These are phyloP conservation scores for Timema podura DNA, from an alignment of 2,888 invertebrate genomes.

Conservation along the genomic window DNA sequence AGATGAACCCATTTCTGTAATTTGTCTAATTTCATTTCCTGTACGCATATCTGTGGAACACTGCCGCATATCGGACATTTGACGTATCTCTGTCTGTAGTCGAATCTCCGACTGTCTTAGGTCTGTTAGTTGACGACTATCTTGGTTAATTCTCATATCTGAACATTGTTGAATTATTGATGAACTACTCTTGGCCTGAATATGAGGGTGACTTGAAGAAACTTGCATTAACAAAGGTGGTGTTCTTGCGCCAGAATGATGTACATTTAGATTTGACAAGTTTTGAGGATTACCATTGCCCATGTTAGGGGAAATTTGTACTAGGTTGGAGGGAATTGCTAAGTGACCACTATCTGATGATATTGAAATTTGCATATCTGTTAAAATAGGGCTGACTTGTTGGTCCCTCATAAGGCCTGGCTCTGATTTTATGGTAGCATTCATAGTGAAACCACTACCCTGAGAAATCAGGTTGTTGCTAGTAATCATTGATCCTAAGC, in stretches of 20 bases:
- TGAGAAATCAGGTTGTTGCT: slow-evolving; percentile 11
- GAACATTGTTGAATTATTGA: slow-evolving; percentile 7
- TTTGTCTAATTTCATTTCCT: slow-evolving; percentile 6
- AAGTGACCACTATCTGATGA: too few species aligned
- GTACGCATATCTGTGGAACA: slow-evolving; percentile 14
- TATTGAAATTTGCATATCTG: too few species aligned
- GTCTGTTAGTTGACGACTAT: slow-evolving; percentile 4
- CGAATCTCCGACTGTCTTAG: not conserved
- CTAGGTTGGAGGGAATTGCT: too few species aligned
- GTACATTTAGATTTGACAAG: not conserved
- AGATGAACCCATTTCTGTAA: not conserved
- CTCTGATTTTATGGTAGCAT: slow-evolving; percentile 22
- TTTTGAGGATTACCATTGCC: too few species aligned
- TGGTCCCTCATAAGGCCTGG: slow-evolving; percentile 36
- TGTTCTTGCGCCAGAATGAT: slow-evolving; percentile 6
- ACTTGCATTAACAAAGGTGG: not conserved
- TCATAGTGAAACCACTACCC: slow-evolving; percentile 14
- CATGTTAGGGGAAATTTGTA: too few species aligned
- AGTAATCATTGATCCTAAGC: not conserved
- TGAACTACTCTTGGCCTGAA: not conserved
- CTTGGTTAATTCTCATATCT: not conserved
- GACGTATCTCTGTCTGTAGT: not conserved
- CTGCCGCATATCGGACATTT: slow-evolving; percentile 17
- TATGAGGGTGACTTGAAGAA: not conserved
- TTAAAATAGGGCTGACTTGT: not conserved